A percentile compares a stretch with the other conserved stretches of the same genome.
Conservation (phyloP, 1,140 invertebrate genomes). For the Marisa cornuarietis region DNA sequence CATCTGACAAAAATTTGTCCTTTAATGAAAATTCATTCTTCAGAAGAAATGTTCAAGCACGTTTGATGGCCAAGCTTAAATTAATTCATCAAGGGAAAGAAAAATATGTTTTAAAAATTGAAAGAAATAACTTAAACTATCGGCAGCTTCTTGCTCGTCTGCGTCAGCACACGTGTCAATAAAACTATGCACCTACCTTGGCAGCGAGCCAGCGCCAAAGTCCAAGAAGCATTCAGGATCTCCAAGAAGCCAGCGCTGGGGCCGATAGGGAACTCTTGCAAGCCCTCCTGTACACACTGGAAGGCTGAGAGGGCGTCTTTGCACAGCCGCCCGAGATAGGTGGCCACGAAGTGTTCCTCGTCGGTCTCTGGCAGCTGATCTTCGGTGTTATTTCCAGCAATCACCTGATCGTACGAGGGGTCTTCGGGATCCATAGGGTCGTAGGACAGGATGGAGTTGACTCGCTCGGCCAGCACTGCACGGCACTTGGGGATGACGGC, state of each 20-base stretch:
- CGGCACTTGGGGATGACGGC: constrained; percentile 8
- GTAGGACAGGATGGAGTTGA: not conserved
- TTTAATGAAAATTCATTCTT: too few relatives aligned
- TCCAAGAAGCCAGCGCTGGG: not conserved
- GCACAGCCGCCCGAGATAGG: not conserved
- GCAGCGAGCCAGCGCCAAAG: not conserved
- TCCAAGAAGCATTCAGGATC: not conserved
- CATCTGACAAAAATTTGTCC: too few relatives aligned
- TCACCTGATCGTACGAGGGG: not conserved
- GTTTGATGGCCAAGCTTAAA: too few relatives aligned
- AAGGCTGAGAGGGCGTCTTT: not conserved
- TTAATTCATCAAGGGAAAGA: too few relatives aligned
- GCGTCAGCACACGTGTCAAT: too few relatives aligned
- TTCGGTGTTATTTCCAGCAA: not conserved
- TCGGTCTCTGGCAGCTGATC: not conserved
- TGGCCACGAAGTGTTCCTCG: not conserved
- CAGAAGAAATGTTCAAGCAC: too few relatives aligned
- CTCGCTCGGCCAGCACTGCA: not conserved
- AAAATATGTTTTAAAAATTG: too few relatives aligned
- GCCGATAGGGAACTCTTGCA: not conserved
- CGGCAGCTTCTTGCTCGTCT: too few relatives aligned
- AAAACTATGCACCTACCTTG: not conserved
- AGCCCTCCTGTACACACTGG: not conserved
- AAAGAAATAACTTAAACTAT: too few relatives aligned
- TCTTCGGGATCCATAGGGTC: constrained; percentile 8